Percentiles rank a stretch among this genome's conserved stretches.
phyloP scores from a whole-genome alignment of 2,113 vertebrate species.

The Rhagologus leucostigma region DNA sequence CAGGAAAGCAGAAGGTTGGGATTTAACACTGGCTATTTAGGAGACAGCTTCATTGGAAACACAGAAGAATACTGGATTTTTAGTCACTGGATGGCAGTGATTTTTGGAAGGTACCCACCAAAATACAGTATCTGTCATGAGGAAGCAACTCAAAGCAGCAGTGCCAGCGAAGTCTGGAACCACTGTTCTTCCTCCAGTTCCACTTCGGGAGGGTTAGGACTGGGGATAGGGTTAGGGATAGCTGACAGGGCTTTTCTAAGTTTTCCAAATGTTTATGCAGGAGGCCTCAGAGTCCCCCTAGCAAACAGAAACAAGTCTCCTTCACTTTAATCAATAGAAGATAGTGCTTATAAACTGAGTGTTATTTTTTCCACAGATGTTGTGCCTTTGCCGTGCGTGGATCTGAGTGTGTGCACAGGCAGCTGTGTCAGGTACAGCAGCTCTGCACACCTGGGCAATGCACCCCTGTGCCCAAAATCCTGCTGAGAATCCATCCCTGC shows the following conservation, averaged over 20 bases:
- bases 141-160: background rate
- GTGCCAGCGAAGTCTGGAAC: background rate
- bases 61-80: background rate
- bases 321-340: background rate
- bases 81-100: background rate
- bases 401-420: background rate
- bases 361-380: background rate
- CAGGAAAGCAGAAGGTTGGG: background rate
- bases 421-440: background rate
- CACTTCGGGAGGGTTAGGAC: background rate
- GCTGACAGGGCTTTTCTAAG: background rate
- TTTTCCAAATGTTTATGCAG: background rate
- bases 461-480: background rate
- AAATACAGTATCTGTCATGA: background rate
- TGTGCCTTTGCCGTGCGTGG: background rate
- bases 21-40: background rate
- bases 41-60: background rate
- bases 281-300: background rate
- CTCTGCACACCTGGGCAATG: background rate
- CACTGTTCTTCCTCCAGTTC: background rate
- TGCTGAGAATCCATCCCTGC: background rate
- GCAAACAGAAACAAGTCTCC: background rate
- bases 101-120: background rate
- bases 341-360: background rate
- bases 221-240: background rate